Evolutionary conservation across 1,140 invertebrate genomes (phyloP).

Genomic region (Helicoverpa zea): DNA sequence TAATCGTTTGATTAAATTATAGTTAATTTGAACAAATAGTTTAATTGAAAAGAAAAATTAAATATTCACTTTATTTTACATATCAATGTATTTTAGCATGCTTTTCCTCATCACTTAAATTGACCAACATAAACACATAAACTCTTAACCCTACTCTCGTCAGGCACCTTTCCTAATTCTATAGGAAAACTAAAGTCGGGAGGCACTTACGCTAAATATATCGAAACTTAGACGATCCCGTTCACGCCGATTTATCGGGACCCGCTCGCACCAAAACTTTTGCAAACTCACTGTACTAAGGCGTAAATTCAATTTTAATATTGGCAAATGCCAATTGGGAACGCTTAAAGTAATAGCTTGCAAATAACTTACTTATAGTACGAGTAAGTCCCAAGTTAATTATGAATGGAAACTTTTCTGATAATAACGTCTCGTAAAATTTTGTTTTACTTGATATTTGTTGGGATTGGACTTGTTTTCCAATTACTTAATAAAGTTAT

Average conservation of each 20-base stretch:
- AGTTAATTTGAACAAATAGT: too few relatives aligned
- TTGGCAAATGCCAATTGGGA: constrained; percentile 49
- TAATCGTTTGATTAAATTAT: too few relatives aligned
- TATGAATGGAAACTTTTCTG: constrained; percentile 12
- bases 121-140: neutral
- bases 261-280: constrained; percentile 54
- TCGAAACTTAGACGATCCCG: constrained; percentile 63
- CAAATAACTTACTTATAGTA: constrained; percentile 46
- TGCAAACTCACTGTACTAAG: constrained; percentile 54
- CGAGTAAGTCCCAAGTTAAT: constrained; percentile 14
- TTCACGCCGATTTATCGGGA: constrained; percentile 61
- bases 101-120: neutral
- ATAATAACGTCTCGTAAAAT: constrained; percentile 8
- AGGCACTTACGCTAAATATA: constrained; percentile 59
- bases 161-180: constrained; percentile 43
- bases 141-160: neutral
- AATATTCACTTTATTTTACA: too few relatives aligned
- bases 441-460: neutral
- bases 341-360: constrained; percentile 44
- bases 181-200: constrained; percentile 45
- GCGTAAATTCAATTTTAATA: constrained; percentile 64
- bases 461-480: neutral
- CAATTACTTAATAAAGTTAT: too few relatives aligned
- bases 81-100: neutral
- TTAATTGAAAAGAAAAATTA: too few relatives aligned